A percentile compares a stretch with the other conserved stretches of the same genome.
Conservation (phyloP, 1,140 invertebrate species). For the Oncopeltus fasciatus region DNA sequence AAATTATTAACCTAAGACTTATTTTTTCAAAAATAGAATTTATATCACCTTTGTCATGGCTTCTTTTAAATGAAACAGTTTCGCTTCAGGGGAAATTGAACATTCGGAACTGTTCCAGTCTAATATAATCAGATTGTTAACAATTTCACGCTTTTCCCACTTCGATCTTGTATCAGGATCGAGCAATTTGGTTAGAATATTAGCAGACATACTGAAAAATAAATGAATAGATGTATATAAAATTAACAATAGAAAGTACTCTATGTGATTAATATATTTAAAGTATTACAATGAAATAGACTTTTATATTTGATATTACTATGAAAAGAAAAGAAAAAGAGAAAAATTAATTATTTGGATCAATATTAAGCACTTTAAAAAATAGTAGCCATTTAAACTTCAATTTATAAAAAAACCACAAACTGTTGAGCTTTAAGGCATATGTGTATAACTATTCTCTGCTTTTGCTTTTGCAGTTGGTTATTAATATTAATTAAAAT, state of each 20-base stretch:
- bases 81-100: neutral
- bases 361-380: neutral
- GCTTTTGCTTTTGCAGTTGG: too few relatives aligned
- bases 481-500: too few relatives aligned
- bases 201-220: constrained; percentile 1
- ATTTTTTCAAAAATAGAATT: neutral
- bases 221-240: neutral
- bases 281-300: too few relatives aligned
- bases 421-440: too few relatives aligned
- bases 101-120: constrained; percentile 1
- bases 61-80: neutral
- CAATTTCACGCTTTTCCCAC: constrained; percentile 3
- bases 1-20: neutral
- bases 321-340: neutral
- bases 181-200: neutral
- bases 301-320: neutral
- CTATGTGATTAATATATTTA: too few relatives aligned
- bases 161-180: neutral
- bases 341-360: neutral
- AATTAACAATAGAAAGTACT: neutral
- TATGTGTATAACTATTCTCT: too few relatives aligned
- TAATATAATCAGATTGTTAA: constrained; percentile 5
- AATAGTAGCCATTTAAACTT: constrained; percentile 1
- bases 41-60: constrained; percentile 4
- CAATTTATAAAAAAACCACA: constrained; percentile 11